phyloP scores from a whole-genome alignment of 2,113 vertebrate species.

The Nothoprocta pentlandii region DNA sequence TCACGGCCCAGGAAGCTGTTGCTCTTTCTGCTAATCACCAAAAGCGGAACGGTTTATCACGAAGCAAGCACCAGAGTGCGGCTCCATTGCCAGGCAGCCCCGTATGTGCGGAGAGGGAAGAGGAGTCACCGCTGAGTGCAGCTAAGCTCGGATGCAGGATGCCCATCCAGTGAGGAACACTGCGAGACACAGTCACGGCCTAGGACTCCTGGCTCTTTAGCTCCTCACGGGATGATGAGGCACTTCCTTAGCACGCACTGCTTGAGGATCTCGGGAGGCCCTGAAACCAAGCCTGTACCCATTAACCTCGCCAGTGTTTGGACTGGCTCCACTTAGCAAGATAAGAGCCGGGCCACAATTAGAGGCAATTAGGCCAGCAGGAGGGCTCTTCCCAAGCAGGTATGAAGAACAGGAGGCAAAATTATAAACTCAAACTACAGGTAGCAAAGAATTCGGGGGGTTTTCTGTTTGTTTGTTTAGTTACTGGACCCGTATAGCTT shows the following conservation, averaged over 20 bases:
- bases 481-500: neutral
- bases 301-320: neutral
- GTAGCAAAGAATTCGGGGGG: neutral
- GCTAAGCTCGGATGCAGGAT: neutral
- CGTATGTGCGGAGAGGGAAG: neutral
- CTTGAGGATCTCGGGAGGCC: neutral
- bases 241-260: neutral
- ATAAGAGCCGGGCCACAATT: neutral
- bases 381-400: neutral
- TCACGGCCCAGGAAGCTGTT: constrained; percentile 36
- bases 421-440: neutral
- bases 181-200: neutral
- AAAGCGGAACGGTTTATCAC: neutral
- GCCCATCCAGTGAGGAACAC: neutral
- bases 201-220: neutral
- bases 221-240: neutral
- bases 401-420: neutral
- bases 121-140: neutral
- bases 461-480: neutral
- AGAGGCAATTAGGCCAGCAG: neutral
- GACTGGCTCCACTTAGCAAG: neutral
- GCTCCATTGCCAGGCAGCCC: constrained; percentile 33
- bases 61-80: neutral
- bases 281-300: neutral
- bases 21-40: constrained; percentile 44